Base-by-base conservation (phyloP, 2,888 invertebrate genomes). In the Dryadula phaetusa region DNA sequence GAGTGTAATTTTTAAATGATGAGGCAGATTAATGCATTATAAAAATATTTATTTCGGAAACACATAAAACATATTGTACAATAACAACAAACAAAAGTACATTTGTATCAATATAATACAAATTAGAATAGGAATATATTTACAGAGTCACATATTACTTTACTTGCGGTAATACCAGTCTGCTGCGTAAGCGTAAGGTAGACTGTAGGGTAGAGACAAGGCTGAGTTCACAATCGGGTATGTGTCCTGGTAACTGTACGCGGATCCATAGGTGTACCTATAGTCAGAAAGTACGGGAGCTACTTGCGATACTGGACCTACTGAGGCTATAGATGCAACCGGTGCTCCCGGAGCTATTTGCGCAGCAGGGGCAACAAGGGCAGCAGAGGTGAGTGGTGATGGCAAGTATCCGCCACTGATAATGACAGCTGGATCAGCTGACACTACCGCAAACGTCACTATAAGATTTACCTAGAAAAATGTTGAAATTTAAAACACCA, bases 391-490 rank as follows among this genome's bases (percentile, higher is more conserved):
- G 8, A 71, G 47, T 44, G 78, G 72, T 16, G 76, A 46, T 3
- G 73, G 22, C 42, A 74, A 73, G 7, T 77, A 69, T 14, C 78
- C 70, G 20, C 79, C 73, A 16, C 77, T 77, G 56, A 79, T 76
- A 8, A 79, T 2, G 40, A 82, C 74, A 2, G 86, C 73, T 28
- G 77, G 88, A 0, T 86, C 80, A 18, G 85, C 83, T 25, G 78
- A 66, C 16, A 70, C 82, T 8, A 75, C 67, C 2, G 79, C 82
- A 8, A 83, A 37, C 40, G 84, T 28, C 1, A 80, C 79, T 67
- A 83, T 22, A 14, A 82, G 16, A 32, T 77, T 70, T n/a, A 87
- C 72, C 87, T 87, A 80, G 64, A 78, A 25, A 28, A 12, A 14
- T 14, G 25, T 32, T 34, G 12, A 32, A 2, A 12, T 7, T 40